These are phyloP conservation scores for Hermaeophaga mercurialis DNA, from an alignment of 2,888 invertebrate species.

Conservation along the genomic window DNA sequence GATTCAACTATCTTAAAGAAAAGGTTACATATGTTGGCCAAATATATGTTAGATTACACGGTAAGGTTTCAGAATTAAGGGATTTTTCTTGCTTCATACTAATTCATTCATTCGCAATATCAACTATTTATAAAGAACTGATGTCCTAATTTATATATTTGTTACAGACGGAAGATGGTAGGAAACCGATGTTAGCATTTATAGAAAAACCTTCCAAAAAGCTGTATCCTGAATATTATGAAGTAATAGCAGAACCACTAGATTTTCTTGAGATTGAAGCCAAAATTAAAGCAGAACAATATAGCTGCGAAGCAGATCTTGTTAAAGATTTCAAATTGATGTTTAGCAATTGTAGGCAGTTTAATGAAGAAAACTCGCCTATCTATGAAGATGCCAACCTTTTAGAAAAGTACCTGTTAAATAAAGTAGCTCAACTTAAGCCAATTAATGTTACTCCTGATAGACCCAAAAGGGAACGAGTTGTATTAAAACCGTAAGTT, in stretches of 20 bases:
- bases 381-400: conserved; percentile 94
- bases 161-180: conserved; percentile 75
- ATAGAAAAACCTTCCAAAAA: conserved; percentile 97
- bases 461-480: conserved; percentile 57
- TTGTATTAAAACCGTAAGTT: conserved; percentile 54
- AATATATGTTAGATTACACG: conserved; percentile 70
- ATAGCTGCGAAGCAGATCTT: conserved; percentile 83
- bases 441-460: conserved; percentile 54
- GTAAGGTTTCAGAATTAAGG: too few relatives aligned
- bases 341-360: conserved; percentile 96
- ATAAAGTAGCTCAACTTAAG: conserved; percentile 78
- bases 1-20: conserved; percentile 70
- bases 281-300: conserved; percentile 85
- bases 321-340: conserved; percentile 88
- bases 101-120: too few relatives aligned
- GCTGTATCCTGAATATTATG: conserved; percentile 93
- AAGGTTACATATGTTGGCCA: conserved; percentile 81
- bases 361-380: conserved; percentile 94
- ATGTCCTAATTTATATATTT: too few relatives aligned
- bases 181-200: conserved; percentile 89
- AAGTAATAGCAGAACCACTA: conserved; percentile 90
- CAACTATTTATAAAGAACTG: too few relatives aligned
- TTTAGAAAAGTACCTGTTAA: conserved; percentile 82
- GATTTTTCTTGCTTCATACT: conserved; percentile 42
- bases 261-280: conserved; percentile 93